These are phyloP conservation scores for Dendrolimus kikuchii DNA, from an alignment of 1,140 invertebrate genomes.

Conservation along the genomic window DNA sequence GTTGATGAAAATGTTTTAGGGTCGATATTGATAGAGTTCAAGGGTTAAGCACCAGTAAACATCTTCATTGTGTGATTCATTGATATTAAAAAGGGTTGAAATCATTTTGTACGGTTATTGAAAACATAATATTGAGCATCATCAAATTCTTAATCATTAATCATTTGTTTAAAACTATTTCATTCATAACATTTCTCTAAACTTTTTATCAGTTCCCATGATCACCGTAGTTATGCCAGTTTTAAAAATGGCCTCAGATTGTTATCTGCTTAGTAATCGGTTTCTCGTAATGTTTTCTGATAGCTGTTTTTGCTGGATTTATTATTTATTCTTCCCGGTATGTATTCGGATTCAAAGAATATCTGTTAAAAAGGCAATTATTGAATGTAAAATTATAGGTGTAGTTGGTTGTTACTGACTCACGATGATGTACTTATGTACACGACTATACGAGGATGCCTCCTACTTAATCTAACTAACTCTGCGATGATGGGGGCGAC, in stretches of 20 bases:
- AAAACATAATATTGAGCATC: too few relatives aligned
- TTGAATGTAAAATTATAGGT: too few relatives aligned
- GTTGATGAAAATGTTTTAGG: conserved; percentile 39
- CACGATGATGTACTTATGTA: not conserved
- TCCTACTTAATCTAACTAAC: conserved; percentile 39
- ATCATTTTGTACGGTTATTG: not conserved
- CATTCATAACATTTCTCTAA: conserved; percentile 7
- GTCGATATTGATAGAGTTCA: conserved; percentile 25
- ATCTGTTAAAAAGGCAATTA: too few relatives aligned
- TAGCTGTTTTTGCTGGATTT: too few relatives aligned
- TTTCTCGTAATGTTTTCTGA: too few relatives aligned
- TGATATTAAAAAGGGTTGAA: conserved; percentile 31
- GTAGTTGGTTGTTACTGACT: too few relatives aligned
- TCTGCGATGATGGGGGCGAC: conserved; percentile 48
- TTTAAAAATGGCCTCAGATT: too few relatives aligned
- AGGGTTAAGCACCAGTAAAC: conserved; percentile 62
- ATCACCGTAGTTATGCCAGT: not conserved
- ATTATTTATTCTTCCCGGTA: too few relatives aligned
- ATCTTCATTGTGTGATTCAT: conserved; percentile 59
- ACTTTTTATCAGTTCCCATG: conserved; percentile 30
- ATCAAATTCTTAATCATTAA: conserved; percentile 19
- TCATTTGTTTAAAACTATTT: conserved; percentile 3
- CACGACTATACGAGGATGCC: conserved; percentile 15
- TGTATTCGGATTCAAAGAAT: too few relatives aligned
- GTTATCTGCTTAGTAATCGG: too few relatives aligned